Percentiles rank a stretch among this genome's conserved stretches.
These are phyloP conservation scores for Thyatira batis DNA, from an alignment of 2,888 invertebrate genomes.

Conservation along the genomic window DNA sequence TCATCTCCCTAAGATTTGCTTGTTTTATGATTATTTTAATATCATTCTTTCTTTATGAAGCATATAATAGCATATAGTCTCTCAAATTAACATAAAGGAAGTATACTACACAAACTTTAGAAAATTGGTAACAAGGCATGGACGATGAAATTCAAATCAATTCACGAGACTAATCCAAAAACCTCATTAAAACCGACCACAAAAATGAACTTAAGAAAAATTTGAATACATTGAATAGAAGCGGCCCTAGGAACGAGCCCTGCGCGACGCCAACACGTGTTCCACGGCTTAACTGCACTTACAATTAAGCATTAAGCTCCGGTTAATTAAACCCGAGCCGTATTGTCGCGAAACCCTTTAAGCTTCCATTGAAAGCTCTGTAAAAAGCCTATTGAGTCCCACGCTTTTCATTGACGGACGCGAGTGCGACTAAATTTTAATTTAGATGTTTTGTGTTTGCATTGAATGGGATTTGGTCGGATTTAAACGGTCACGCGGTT, in stretches of 20 bases:
- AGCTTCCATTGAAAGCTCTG: slow-evolving; percentile 68
- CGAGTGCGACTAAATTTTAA: slow-evolving; percentile 38
- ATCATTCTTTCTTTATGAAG: too few species aligned
- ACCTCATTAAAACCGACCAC: background rate
- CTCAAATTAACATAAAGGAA: too few species aligned
- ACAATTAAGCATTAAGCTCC: slow-evolving; percentile 79
- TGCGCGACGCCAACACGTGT: slow-evolving; percentile 75
- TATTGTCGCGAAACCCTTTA: slow-evolving; percentile 76
- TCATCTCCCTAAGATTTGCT: too few species aligned
- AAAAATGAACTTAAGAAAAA: background rate
- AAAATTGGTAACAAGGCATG: too few species aligned
- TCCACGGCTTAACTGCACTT: slow-evolving; percentile 74
- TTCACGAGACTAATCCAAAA: background rate
- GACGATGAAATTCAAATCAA: too few species aligned
- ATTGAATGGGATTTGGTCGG: slow-evolving; percentile 46
- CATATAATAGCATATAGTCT: too few species aligned
- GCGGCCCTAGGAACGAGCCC: slow-evolving; percentile 50
- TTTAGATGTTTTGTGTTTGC: slow-evolving; percentile 39
- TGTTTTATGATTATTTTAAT: too few species aligned
- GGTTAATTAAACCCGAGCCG: slow-evolving; percentile 78
- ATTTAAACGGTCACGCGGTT: slow-evolving; percentile 25
- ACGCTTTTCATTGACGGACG: slow-evolving; percentile 44
- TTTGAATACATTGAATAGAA: slow-evolving; percentile 36
- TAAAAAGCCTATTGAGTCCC: slow-evolving; percentile 66
- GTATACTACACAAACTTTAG: too few species aligned